Evolutionary conservation across 2,888 invertebrate genomes (phyloP).

Genomic region (Lottia scabra): DNA sequence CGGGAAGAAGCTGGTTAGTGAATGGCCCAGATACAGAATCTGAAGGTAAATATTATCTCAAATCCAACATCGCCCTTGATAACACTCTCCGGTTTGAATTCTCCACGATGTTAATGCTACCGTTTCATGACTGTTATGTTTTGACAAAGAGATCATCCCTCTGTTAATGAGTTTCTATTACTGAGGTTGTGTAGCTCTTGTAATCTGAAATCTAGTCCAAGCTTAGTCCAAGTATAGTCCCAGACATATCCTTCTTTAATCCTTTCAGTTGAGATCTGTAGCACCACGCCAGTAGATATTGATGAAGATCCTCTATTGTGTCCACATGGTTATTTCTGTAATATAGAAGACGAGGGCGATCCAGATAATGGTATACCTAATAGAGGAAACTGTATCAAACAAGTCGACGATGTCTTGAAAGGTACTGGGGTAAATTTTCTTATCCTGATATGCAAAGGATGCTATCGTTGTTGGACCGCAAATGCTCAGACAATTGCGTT

Average conservation of each 20-base stretch:
- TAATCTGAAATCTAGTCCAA: too few species aligned
- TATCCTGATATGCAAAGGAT: too few species aligned
- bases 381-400: slow-evolving; percentile 56
- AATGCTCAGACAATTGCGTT: too few species aligned
- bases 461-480: too few species aligned
- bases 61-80: too few species aligned
- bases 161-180: too few species aligned
- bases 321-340: slow-evolving; percentile 62
- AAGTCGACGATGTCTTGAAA: slow-evolving; percentile 52
- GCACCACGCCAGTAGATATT: slow-evolving; percentile 43
- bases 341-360: slow-evolving; percentile 48
- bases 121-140: too few species aligned
- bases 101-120: not conserved
- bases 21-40: slow-evolving; percentile 28
- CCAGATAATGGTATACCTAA: slow-evolving; percentile 50
- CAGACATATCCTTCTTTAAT: not conserved
- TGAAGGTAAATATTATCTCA: slow-evolving; percentile 27
- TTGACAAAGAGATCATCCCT: too few species aligned
- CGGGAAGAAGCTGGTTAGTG: slow-evolving; percentile 45
- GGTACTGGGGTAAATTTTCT: too few species aligned
- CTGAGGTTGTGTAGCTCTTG: too few species aligned
- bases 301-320: slow-evolving; percentile 62
- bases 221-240: too few species aligned
- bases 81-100: too few species aligned
- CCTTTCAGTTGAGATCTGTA: slow-evolving; percentile 51